Percentiles rank a stretch among this genome's conserved stretches.
Evolutionary conservation across 2,888 invertebrate species (phyloP).

Genomic region (Troides helena): DNA sequence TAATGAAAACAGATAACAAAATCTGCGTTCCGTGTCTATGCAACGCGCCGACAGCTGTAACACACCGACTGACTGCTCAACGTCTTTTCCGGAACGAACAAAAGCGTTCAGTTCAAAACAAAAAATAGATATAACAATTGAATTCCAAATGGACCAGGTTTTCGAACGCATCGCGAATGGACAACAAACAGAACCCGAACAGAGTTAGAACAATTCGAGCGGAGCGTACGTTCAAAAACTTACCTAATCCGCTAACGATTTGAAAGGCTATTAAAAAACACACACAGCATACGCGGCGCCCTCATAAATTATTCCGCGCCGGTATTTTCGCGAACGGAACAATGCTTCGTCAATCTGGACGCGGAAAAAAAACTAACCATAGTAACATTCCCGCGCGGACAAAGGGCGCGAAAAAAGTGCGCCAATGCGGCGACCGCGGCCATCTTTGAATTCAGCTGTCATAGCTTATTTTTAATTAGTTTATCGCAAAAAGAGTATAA

Average conservation of each 20-base stretch:
- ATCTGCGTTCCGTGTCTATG: not conserved
- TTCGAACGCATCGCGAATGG: slow-evolving; percentile 19
- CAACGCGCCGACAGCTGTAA: slow-evolving; percentile 16
- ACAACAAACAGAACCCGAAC: slow-evolving; percentile 26
- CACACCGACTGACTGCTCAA: slow-evolving; percentile 19
- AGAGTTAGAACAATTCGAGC: slow-evolving; percentile 34
- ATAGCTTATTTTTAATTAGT: slow-evolving; percentile 21
- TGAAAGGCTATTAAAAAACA: slow-evolving; percentile 35
- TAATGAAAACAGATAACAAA: not conserved
- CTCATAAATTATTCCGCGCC: slow-evolving; percentile 69
- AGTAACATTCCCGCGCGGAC: slow-evolving; percentile 54
- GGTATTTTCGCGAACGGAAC: slow-evolving; percentile 65
- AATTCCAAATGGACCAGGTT: slow-evolving; percentile 22
- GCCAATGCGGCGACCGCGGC: slow-evolving; percentile 32
- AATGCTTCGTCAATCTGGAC: slow-evolving; percentile 68
- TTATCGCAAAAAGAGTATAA: slow-evolving; percentile 4
- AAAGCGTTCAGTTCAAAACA: slow-evolving; percentile 21
- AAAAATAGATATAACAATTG: slow-evolving; percentile 15
- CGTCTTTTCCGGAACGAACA: slow-evolving; percentile 22
- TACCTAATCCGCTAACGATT: slow-evolving; percentile 62
- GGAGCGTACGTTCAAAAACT: slow-evolving; percentile 41
- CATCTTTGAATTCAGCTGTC: slow-evolving; percentile 36
- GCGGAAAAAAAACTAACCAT: slow-evolving; percentile 58
- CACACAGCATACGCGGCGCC: slow-evolving; percentile 38
- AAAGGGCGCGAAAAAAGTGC: slow-evolving; percentile 53